A percentile compares a stretch with the other conserved stretches of the same genome.
Conservation (phyloP, 2,888 invertebrate species). For the Hirtodrosophila trivittata region DNA sequence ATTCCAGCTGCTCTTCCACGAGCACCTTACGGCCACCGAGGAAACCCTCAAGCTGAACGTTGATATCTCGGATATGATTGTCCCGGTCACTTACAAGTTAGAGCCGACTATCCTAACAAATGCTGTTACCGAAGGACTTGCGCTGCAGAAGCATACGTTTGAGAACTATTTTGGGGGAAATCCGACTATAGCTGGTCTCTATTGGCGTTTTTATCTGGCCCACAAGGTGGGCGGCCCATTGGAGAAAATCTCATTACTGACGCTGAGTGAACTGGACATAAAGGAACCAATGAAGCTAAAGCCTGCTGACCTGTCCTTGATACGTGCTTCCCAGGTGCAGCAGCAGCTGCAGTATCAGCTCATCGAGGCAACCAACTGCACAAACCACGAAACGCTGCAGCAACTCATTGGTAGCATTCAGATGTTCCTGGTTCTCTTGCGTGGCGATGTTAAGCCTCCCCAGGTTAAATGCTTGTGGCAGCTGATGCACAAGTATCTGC, state of each 20-base stretch:
- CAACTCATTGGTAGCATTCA: constrained; percentile 53
- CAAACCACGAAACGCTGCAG: constrained; percentile 67
- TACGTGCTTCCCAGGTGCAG: constrained; percentile 63
- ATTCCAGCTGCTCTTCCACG: constrained; percentile 73
- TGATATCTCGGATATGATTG: constrained; percentile 55
- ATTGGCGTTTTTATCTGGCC: constrained; percentile 65
- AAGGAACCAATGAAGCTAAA: constrained; percentile 59
- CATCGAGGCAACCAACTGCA: constrained; percentile 72
- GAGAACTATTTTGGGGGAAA: constrained; percentile 33
- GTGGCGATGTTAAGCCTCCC: constrained; percentile 10
- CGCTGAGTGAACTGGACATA: constrained; percentile 60
- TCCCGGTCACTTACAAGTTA: constrained; percentile 72
- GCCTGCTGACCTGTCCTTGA: constrained; percentile 65
- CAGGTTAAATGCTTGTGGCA: constrained; percentile 30
- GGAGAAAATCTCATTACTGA: constrained; percentile 18
- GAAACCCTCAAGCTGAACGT: constrained; percentile 50
- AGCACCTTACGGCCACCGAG: constrained; percentile 54
- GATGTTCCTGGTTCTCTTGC: constrained; percentile 58
- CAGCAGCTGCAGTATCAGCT: constrained; percentile 67
- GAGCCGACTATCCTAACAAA: constrained; percentile 6
- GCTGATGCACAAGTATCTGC: constrained; percentile 73
- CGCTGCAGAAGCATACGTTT: constrained; percentile 20
- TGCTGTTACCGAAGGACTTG: constrained; percentile 25
- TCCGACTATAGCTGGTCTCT: constrained; percentile 30
- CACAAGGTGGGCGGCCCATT: constrained; percentile 22